These are phyloP conservation scores for Eilema depressum DNA, from an alignment of 2,888 invertebrate genomes.

Conservation along the genomic window DNA sequence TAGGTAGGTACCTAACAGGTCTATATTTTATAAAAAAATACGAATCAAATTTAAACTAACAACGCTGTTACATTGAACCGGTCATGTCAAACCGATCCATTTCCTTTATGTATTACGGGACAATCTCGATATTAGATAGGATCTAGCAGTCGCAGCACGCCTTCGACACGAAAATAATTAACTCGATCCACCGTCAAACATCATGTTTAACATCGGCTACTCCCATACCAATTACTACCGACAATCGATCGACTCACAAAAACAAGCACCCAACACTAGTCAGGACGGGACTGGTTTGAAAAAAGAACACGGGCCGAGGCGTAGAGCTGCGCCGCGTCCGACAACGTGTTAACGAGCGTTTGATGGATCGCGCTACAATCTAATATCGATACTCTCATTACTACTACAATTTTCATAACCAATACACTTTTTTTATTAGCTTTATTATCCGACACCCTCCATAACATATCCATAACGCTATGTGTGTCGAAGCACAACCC, in stretches of 20 bases:
- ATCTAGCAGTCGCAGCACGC: constrained; percentile 75
- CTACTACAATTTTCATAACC: constrained; percentile 69
- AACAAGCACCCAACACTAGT: constrained; percentile 77
- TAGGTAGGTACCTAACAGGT: constrained; percentile 4
- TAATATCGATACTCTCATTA: constrained; percentile 67
- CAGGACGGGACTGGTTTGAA: constrained; percentile 66
- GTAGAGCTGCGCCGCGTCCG: constrained; percentile 50
- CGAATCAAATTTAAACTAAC: constrained; percentile 62
- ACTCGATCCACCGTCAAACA: constrained; percentile 81
- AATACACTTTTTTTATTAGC: constrained; percentile 61
- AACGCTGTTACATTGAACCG: constrained; percentile 61
- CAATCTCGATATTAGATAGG: constrained; percentile 74
- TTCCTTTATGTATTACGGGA: constrained; percentile 70
- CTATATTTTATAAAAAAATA: constrained; percentile 46
- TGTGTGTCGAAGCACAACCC: constrained; percentile 42
- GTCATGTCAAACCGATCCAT: constrained; percentile 71
- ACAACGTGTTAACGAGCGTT: constrained; percentile 81
- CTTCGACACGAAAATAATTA: constrained; percentile 86
- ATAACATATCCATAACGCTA: constrained; percentile 45
- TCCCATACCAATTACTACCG: constrained; percentile 85
- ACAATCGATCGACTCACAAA: constrained; percentile 78
- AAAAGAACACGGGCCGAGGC: constrained; percentile 63
- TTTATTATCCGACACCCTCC: constrained; percentile 64
- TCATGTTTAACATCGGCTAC: constrained; percentile 84
- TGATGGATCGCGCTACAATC: constrained; percentile 81